Conservation (phyloP, 2,888 invertebrate species). For the Chaetogeoica ovagalla region DNA sequence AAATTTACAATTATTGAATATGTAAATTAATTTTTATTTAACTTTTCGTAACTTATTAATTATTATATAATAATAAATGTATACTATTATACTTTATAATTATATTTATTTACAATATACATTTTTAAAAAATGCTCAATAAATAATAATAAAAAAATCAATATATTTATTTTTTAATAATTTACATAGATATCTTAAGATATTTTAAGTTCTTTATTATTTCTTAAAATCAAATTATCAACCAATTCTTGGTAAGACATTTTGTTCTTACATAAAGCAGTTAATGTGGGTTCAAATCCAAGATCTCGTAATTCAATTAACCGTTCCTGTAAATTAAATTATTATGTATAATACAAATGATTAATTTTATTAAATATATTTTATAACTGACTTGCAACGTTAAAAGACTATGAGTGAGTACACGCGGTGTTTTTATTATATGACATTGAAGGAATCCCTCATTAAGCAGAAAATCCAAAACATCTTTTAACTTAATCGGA, state of each 20-base stretch:
- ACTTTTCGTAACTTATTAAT: too few relatives aligned
- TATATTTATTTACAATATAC: too few relatives aligned
- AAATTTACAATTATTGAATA: too few relatives aligned
- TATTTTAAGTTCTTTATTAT: neutral
- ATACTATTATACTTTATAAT: too few relatives aligned
- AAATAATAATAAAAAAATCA: too few relatives aligned
- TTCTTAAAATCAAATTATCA: slow-evolving; percentile 36
- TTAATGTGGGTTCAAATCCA: slow-evolving; percentile 13
- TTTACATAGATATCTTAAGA: neutral
- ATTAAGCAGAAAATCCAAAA: slow-evolving; percentile 36
- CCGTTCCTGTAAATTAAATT: slow-evolving; percentile 31
- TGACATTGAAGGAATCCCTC: slow-evolving; percentile 9
- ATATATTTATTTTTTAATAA: too few relatives aligned
- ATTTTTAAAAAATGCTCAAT: too few relatives aligned
- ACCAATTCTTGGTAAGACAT: slow-evolving; percentile 43
- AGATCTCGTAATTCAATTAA: slow-evolving; percentile 41
- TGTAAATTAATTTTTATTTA: too few relatives aligned
- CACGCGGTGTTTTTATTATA: slow-evolving; percentile 27
- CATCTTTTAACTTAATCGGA: slow-evolving; percentile 38
- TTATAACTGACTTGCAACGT: slow-evolving; percentile 31
- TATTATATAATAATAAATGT: too few relatives aligned
- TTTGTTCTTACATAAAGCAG: slow-evolving; percentile 39
- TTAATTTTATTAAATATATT: neutral
- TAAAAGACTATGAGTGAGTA: slow-evolving; percentile 48
- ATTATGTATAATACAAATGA: neutral